Evolutionary conservation across 1,140 invertebrate species (phyloP), one percentile per base, ranked within the genome.

Genomic region (Cotesia typhae): DNA sequence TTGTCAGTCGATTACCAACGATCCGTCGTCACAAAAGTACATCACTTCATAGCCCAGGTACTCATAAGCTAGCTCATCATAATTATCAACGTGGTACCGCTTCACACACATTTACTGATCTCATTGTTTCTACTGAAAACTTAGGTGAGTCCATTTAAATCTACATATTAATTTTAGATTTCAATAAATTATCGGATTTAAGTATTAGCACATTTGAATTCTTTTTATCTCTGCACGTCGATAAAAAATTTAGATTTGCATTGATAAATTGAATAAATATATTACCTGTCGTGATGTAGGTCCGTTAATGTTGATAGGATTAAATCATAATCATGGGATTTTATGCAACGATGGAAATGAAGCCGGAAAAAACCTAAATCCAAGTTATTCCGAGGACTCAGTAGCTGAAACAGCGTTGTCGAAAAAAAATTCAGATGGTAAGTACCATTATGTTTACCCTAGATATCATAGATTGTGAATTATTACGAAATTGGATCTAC

Each of bases 1-100:
- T 96, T 86, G 94, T 96, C 79, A 94, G 93, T 79, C 91, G 94
- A 72, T 88, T 95, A 83, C 94, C 94, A 71, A 95, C 94, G 51
- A 95, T 95, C 81, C 89, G 94, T 63, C 89, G 94, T 10, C 92
- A 94, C 88, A 93, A 94, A 84, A 92, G 91, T 80, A 91, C 92
- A 71, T 91, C 91, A 53, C 89, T 92, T 74, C 91, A 92, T 80
- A 90, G 90, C 63, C 91, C 92, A 69, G 88, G 92, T 75, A 85
- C 91, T 77, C 87, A 91, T 84, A 87, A 89, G 80, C 77, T 76
- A 87, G 86, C 75, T 80, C 87, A 81, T 80, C 86, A 80, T 74
- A 82, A 79, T 71, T 79, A 82, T 63, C 80, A 80, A 60, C 75
- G 75, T 57, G 74, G 71, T 9, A 78, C 82, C 52, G 84, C 89